phyloP scores from a whole-genome alignment of 2,888 invertebrate genomes.

The Aelia acuminata region DNA sequence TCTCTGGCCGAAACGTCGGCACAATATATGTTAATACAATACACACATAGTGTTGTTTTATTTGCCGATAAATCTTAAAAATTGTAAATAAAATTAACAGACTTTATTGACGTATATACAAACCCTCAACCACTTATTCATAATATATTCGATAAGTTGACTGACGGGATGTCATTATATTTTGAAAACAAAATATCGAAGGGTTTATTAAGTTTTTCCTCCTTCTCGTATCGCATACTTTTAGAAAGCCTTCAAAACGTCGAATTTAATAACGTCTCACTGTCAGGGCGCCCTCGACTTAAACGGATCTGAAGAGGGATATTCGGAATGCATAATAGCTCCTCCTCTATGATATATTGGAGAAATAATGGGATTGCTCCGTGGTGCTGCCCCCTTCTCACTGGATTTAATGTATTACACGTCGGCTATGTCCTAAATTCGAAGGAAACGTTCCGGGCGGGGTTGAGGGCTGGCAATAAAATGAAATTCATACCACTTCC shows the following conservation, averaged over 20 bases:
- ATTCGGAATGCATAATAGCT: neutral
- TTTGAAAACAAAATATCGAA: neutral
- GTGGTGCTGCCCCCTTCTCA: neutral
- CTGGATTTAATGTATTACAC: constrained; percentile 13
- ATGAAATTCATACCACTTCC: constrained; percentile 1
- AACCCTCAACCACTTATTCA: too few species aligned
- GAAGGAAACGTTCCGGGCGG: neutral
- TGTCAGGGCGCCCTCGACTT: neutral
- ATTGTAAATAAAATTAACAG: too few species aligned
- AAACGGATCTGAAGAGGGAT: neutral
- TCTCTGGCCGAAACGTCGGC: too few species aligned
- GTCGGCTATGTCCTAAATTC: neutral
- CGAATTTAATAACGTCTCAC: neutral
- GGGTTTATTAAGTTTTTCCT: neutral
- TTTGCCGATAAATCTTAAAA: too few species aligned
- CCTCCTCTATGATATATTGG: neutral
- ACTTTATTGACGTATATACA: too few species aligned
- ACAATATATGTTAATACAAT: too few species aligned
- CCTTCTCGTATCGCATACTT: neutral
- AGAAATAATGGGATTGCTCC: neutral
- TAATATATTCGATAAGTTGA: neutral
- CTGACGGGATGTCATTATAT: neutral
- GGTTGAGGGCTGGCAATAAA: neutral
- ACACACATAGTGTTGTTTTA: too few species aligned
- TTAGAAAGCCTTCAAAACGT: constrained; percentile 12